Evolutionary conservation across 2,888 invertebrate genomes (phyloP).

Genomic region (Drosophila mercatorum): DNA sequence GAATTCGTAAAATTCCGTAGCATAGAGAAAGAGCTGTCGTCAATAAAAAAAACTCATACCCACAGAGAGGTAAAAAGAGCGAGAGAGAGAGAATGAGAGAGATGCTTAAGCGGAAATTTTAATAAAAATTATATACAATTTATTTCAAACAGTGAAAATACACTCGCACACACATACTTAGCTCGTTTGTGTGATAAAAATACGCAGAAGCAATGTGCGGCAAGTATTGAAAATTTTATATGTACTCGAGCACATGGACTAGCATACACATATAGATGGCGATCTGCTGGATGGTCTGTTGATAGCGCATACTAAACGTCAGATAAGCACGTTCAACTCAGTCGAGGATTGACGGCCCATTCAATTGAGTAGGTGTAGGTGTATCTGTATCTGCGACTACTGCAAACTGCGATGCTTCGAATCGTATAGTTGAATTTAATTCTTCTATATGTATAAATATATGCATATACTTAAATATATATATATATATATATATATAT

Average conservation of each 20-base stretch:
- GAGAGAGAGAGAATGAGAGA: not conserved
- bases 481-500: conserved; percentile 23
- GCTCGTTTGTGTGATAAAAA: conserved; percentile 39
- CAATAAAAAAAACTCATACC: conserved; percentile 24
- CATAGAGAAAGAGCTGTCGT: conserved; percentile 21
- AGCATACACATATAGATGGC: conserved; percentile 29
- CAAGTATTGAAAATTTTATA: conserved; percentile 51
- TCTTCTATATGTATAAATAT: conserved; percentile 46
- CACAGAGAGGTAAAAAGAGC: not conserved
- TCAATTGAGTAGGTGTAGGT: conserved; percentile 61
- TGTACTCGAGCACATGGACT: conserved; percentile 20
- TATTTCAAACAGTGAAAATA: conserved; percentile 71
- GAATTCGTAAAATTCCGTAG: conserved; percentile 40
- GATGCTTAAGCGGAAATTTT: conserved; percentile 76
- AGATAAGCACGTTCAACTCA: conserved; percentile 76
- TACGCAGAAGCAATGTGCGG: conserved; percentile 46
- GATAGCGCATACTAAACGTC: conserved; percentile 57
- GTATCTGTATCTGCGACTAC: conserved; percentile 20
- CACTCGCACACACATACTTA: conserved; percentile 8
- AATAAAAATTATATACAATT: conserved; percentile 78
- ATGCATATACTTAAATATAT: conserved; percentile 30
- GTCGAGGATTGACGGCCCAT: conserved; percentile 62
- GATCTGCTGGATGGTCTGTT: conserved; percentile 29
- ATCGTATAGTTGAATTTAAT: conserved; percentile 67
- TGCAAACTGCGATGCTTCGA: conserved; percentile 29